Evolutionary conservation across 64 coral and sea anemone genomes (phyloP).

Genomic region (Cladopsammia gracilis): DNA sequence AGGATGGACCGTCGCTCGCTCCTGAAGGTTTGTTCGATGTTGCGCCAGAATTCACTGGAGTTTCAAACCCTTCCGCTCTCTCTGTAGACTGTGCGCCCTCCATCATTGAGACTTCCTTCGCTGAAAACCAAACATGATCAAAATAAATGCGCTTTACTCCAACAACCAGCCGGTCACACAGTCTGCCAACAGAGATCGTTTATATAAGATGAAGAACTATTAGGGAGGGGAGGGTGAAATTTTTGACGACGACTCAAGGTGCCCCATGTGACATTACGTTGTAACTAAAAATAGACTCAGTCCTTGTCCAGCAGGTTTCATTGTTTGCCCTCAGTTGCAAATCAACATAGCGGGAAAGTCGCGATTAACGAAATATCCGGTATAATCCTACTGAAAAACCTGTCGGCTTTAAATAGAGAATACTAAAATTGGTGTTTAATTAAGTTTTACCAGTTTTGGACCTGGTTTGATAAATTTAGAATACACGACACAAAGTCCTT

Average conservation of each 20-base stretch:
- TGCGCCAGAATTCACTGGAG: not conserved
- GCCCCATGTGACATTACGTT: too few species aligned
- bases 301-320: too few species aligned
- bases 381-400: not conserved
- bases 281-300: too few species aligned
- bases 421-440: not conserved
- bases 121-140: conserved; percentile 30
- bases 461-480: too few species aligned
- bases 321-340: too few species aligned
- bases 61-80: not conserved
- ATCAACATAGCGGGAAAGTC: too few species aligned
- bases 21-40: not conserved
- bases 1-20: not conserved
- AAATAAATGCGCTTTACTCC: not conserved
- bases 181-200: not conserved
- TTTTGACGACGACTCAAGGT: not conserved
- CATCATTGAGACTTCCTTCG: not conserved
- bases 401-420: not conserved
- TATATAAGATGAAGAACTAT: not conserved
- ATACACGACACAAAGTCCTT: too few species aligned
- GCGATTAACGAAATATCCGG: not conserved
- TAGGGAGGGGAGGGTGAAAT: conserved; percentile 20
- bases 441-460: not conserved
- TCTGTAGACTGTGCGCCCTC: not conserved
- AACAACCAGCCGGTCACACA: not conserved